Conservation (phyloP, 2,113 vertebrate species). For the Echinops telfairi region DNA sequence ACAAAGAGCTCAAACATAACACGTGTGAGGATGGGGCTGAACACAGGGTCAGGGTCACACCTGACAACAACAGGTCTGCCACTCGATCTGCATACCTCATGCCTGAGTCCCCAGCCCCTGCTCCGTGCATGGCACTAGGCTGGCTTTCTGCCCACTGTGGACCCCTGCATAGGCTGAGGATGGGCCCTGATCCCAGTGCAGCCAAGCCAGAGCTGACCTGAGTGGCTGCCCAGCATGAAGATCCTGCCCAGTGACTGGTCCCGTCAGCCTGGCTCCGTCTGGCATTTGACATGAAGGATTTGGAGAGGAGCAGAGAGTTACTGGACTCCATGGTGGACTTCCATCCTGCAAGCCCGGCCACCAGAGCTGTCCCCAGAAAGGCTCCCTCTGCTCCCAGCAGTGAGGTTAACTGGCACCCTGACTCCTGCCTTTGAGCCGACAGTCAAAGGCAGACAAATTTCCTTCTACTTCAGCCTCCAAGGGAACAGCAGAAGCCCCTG, state of each 20-base stretch:
- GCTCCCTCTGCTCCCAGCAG: not conserved
- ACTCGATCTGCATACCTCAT: rapidly evolving
- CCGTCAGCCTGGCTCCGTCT: not conserved
- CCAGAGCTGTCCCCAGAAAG: rapidly evolving
- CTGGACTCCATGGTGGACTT: no score
- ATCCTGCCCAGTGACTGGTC: not conserved
- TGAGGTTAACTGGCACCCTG: not conserved
- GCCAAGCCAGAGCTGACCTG: not conserved
- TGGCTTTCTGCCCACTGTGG: not conserved
- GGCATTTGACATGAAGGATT: not conserved
- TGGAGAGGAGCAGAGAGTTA: not conserved
- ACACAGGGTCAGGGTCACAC: not conserved
- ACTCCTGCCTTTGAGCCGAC: not conserved
- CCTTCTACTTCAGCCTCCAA: conserved; percentile 10
- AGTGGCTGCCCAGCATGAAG: not conserved
- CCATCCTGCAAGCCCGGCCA: not conserved
- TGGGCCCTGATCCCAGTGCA: not conserved
- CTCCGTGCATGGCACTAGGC: rapidly evolving
- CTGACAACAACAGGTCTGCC: not conserved
- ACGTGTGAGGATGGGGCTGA: no score
- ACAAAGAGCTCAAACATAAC: no score
- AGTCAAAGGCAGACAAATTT: conserved; percentile 47
- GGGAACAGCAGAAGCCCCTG: not conserved
- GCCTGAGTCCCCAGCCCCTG: not conserved
- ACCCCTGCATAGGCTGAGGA: not conserved